Evolutionary conservation across 2,113 vertebrate genomes (phyloP).

Genomic region (Mesitornis unicolor): DNA sequence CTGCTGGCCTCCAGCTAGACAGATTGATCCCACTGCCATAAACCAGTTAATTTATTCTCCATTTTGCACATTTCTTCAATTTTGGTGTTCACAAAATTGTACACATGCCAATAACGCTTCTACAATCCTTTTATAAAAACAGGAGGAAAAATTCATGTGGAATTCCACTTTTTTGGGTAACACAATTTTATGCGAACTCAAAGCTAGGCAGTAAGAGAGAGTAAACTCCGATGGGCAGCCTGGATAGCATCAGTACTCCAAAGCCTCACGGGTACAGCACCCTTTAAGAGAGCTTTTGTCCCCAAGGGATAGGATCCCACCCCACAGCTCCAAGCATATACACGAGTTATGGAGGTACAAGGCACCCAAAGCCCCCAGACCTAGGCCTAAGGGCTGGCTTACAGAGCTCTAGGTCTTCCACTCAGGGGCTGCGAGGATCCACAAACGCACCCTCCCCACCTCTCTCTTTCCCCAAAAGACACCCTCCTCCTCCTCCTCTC

Average conservation of each 20-base stretch:
- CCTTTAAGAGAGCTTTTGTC: neutral
- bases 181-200: neutral
- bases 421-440: neutral
- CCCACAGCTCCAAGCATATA: fast-evolving
- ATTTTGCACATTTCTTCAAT: neutral
- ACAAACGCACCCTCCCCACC: neutral
- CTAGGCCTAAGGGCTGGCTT: neutral
- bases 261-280: neutral
- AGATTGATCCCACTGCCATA: neutral
- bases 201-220: neutral
- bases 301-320: fast-evolving
- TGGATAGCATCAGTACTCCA: neutral
- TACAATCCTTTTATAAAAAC: neutral
- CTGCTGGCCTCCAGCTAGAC: neutral
- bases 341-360: fast-evolving
- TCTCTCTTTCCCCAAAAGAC: neutral
- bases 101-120: neutral
- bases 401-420: neutral
- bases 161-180: neutral
- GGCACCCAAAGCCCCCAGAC: neutral
- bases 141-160: fast-evolving
- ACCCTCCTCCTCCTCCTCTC: neutral
- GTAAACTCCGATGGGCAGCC: neutral
- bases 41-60: neutral
- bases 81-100: neutral